phyloP scores from a whole-genome alignment of 2,888 invertebrate species.

The Pandemis heparana region DNA sequence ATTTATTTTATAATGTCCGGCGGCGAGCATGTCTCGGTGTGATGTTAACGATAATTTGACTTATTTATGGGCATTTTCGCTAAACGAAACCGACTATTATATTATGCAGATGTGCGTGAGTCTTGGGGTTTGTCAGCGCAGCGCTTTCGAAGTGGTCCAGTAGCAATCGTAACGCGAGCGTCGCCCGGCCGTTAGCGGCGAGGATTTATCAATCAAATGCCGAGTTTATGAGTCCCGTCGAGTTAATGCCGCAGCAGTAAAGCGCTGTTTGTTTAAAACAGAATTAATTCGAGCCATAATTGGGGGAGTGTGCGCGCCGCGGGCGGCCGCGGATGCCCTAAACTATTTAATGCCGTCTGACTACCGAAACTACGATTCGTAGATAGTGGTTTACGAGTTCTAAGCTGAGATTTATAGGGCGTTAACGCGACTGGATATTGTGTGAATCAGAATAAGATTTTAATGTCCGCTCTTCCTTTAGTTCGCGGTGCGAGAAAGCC shows the following conservation, averaged over 20 bases:
- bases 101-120: conserved; percentile 46
- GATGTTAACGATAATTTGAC: conserved; percentile 40
- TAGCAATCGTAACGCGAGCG: conserved; percentile 62
- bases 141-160: conserved; percentile 56
- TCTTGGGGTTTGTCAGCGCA: conserved; percentile 42
- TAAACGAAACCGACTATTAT: conserved; percentile 32
- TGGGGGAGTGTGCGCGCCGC: conserved; percentile 67
- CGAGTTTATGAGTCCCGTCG: conserved; percentile 68
- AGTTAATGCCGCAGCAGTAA: conserved; percentile 62
- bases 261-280: conserved; percentile 61
- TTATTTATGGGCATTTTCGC: conserved; percentile 36
- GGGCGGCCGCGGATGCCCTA: conserved; percentile 72
- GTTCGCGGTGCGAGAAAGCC: not conserved
- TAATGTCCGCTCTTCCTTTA: not conserved
- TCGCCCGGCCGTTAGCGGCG: conserved; percentile 50
- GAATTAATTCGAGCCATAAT: conserved; percentile 62
- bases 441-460: conserved; percentile 3
- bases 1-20: conserved; percentile 14
- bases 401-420: conserved; percentile 29
- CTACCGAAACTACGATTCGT: conserved; percentile 31
- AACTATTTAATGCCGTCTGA: conserved; percentile 61
- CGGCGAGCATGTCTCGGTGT: conserved; percentile 32
- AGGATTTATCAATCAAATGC: conserved; percentile 71
- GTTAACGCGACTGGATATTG: conserved; percentile 17
- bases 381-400: conserved; percentile 34